Evolutionary conservation across 2,888 invertebrate genomes (phyloP).

Genomic region (Eilema griseolum): DNA sequence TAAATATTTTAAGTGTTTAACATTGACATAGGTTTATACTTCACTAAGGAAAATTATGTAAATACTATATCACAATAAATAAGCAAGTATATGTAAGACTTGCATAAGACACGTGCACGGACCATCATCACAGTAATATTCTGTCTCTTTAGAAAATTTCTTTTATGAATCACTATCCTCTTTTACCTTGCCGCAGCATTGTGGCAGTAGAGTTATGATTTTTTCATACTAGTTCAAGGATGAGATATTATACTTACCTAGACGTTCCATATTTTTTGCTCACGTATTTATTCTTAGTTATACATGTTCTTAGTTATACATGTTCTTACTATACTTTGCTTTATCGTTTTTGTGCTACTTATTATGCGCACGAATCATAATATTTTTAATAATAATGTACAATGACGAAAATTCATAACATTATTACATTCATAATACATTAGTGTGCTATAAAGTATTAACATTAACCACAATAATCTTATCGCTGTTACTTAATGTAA

Average conservation of each 20-base stretch:
- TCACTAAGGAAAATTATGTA: not conserved
- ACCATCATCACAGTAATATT: not conserved
- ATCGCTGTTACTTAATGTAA: conserved; percentile 46
- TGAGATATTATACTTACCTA: not conserved
- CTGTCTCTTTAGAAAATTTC: not conserved
- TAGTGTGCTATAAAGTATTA: conserved; percentile 19
- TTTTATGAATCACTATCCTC: not conserved
- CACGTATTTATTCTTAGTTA: not conserved
- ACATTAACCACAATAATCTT: conserved; percentile 83
- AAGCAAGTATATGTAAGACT: not conserved
- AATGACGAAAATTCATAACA: conserved; percentile 49
- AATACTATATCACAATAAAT: not conserved
- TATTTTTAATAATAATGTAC: not conserved
- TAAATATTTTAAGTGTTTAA: no score
- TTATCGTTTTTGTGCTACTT: conserved; percentile 24
- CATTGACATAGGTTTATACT: no score
- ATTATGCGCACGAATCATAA: conserved; percentile 23
- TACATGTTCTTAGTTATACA: not conserved
- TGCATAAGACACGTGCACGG: not conserved
- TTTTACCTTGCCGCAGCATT: not conserved
- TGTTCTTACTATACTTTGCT: conserved; percentile 2
- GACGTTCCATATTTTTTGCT: not conserved
- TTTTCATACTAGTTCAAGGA: not conserved
- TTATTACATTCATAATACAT: conserved; percentile 37
- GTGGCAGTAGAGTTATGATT: not conserved